Evolutionary conservation across 2,888 invertebrate species (phyloP).

Genomic region (Dendrolimus pini): DNA sequence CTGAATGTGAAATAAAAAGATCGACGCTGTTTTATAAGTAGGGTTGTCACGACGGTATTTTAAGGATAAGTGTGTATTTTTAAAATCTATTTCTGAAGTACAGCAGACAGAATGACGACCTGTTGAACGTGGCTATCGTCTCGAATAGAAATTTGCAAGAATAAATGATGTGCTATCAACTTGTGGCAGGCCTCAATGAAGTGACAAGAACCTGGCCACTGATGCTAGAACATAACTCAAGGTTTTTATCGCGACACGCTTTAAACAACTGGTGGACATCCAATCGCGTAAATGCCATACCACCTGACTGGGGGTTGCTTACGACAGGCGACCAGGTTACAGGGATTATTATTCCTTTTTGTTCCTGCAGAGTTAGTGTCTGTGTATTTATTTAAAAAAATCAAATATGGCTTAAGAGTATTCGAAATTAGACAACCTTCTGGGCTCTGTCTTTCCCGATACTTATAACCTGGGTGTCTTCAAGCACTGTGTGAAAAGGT

Average conservation of each 20-base stretch:
- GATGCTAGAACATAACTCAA: not conserved
- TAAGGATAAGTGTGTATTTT: not conserved
- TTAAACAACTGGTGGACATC: not conserved
- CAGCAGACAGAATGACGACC: not conserved
- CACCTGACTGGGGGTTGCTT: not conserved
- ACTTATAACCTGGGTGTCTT: too few relatives aligned
- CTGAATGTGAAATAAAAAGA: constrained; percentile 21
- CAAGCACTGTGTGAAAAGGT: too few relatives aligned
- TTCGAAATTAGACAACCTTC: too few relatives aligned
- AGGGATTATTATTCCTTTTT: not conserved
- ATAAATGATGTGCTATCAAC: too few relatives aligned
- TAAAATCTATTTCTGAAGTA: not conserved
- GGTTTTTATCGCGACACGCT: not conserved
- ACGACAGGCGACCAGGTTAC: not conserved
- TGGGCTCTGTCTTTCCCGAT: too few relatives aligned
- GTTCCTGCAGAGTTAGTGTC: too few relatives aligned
- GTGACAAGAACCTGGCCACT: not conserved
- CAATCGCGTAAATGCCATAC: not conserved
- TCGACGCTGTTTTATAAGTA: not conserved
- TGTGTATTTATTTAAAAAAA: too few relatives aligned
- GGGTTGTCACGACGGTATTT: not conserved
- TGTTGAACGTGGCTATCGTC: not conserved
- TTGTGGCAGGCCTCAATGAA: too few relatives aligned
- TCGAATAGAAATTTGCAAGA: too few relatives aligned
- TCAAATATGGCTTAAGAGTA: too few relatives aligned